These are phyloP conservation scores for Cyanoderma ruficeps DNA, from an alignment of 2,113 vertebrate species.

Conservation along the genomic window DNA sequence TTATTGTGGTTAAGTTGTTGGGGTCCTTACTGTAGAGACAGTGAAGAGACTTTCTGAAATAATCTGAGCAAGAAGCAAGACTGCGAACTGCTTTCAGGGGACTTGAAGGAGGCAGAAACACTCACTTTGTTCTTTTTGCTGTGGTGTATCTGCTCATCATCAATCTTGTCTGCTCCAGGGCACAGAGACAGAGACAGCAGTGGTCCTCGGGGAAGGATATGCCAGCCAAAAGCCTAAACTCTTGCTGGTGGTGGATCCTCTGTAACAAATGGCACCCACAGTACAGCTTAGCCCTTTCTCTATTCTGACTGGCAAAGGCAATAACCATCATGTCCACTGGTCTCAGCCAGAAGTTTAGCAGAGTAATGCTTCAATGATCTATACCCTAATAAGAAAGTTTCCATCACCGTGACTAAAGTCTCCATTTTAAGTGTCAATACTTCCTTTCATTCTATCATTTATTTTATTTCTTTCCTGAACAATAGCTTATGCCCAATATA, in stretches of 20 bases:
- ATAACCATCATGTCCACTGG: neutral
- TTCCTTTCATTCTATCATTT: neutral
- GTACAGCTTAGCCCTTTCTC: neutral
- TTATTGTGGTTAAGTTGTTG: neutral
- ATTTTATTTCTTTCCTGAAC: neutral
- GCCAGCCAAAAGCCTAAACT: neutral
- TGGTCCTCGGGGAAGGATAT: neutral
- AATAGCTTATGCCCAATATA: neutral
- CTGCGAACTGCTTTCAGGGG: neutral
- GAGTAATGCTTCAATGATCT: neutral
- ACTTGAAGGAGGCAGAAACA: neutral
- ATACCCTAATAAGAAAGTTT: neutral
- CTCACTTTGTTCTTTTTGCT: neutral
- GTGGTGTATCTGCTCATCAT: neutral
- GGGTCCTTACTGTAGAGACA: neutral
- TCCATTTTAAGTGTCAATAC: neutral
- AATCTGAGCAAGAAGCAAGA: neutral
- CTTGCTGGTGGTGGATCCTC: neutral
- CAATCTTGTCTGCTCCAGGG: neutral
- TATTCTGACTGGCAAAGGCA: neutral
- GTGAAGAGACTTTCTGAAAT: neutral
- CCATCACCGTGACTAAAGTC: neutral
- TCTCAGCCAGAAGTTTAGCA: neutral
- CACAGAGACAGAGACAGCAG: neutral
- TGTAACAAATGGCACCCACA: neutral